These are phyloP conservation scores for Tipula lateralis DNA, from an alignment of 2,888 invertebrate species.

Conservation along the genomic window DNA sequence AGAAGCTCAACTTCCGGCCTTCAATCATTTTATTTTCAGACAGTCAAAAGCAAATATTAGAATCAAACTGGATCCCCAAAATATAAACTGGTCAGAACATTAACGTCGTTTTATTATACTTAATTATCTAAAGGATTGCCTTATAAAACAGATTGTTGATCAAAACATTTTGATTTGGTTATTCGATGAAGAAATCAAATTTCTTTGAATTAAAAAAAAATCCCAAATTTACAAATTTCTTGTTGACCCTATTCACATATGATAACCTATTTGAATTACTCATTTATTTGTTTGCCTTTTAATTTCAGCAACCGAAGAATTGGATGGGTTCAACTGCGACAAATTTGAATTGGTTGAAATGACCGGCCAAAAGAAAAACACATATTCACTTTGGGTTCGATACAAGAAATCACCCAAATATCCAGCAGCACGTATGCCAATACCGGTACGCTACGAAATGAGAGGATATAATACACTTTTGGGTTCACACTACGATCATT, in stretches of 20 bases:
- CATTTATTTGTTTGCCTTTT: slow-evolving; percentile 33
- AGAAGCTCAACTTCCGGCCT: too few relatives aligned
- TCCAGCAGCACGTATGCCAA: slow-evolving; percentile 52
- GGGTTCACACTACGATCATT: slow-evolving; percentile 96
- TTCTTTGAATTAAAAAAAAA: too few relatives aligned
- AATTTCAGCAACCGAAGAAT: slow-evolving; percentile 60
- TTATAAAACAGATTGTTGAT: too few relatives aligned
- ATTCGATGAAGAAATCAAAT: not conserved
- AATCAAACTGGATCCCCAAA: too few relatives aligned
- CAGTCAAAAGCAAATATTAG: too few relatives aligned
- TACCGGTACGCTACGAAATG: slow-evolving; percentile 87
- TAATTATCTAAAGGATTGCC: too few relatives aligned
- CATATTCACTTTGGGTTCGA: slow-evolving; percentile 83
- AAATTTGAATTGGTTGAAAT: slow-evolving; percentile 70
- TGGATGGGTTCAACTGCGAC: slow-evolving; percentile 65
- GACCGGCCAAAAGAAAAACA: slow-evolving; percentile 75
- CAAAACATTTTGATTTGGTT: not conserved
- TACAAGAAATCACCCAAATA: slow-evolving; percentile 59
- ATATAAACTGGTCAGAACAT: too few relatives aligned
- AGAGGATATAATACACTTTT: slow-evolving; percentile 83
- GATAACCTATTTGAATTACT: not conserved
- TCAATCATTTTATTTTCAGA: too few relatives aligned
- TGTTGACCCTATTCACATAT: too few relatives aligned
- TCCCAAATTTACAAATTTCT: not conserved
- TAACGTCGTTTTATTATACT: too few relatives aligned